Conservation (phyloP, 2,113 vertebrate species). For the Anolis carolinensis region DNA sequence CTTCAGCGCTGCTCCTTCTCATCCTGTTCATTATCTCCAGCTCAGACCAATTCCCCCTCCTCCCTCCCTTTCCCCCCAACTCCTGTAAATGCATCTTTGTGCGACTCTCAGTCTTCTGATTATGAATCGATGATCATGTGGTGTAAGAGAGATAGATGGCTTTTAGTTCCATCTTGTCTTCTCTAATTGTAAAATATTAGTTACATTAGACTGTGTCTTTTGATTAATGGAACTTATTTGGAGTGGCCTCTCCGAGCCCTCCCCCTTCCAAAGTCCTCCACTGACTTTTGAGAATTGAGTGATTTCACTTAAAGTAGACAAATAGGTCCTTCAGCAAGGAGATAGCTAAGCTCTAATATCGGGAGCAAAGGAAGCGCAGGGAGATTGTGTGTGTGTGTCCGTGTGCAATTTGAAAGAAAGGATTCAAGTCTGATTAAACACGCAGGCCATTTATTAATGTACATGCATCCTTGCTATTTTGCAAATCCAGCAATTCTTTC, state of each 20-base stretch:
- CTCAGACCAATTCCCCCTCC: slow-evolving; percentile 77
- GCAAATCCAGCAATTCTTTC: slow-evolving; percentile 73
- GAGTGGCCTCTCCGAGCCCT: slow-evolving; percentile 90
- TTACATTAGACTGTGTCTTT: slow-evolving; percentile 99
- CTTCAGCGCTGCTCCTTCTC: slow-evolving; percentile 84
- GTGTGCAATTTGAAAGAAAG: slow-evolving; percentile 54
- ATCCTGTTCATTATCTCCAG: slow-evolving; percentile 93
- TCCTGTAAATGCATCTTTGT: slow-evolving; percentile 86
- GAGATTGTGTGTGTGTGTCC: slow-evolving; percentile 30
- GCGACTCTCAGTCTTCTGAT: slow-evolving; percentile 88
- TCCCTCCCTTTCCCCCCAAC: slow-evolving; percentile 44
- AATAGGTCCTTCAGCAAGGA: slow-evolving; percentile 86
- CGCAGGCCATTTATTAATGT: slow-evolving; percentile 57
- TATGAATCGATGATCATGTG: slow-evolving; percentile 99
- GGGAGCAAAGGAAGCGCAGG: slow-evolving; percentile 68
- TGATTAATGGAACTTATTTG: slow-evolving; percentile 99
- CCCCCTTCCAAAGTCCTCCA: slow-evolving; percentile 92
- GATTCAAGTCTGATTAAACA: slow-evolving; percentile 64
- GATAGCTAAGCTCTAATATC: slow-evolving; percentile 76
- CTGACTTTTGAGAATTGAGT: slow-evolving; percentile 97
- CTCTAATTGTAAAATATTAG: slow-evolving; percentile 99
- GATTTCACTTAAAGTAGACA: slow-evolving; percentile 98
- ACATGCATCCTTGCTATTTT: slow-evolving; percentile 52
- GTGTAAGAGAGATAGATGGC: slow-evolving; percentile 99
- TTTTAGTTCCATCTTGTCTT: slow-evolving; percentile 98